These are phyloP conservation scores for Phortica okadai DNA, from an alignment of 2,888 invertebrate genomes.

Conservation along the genomic window DNA sequence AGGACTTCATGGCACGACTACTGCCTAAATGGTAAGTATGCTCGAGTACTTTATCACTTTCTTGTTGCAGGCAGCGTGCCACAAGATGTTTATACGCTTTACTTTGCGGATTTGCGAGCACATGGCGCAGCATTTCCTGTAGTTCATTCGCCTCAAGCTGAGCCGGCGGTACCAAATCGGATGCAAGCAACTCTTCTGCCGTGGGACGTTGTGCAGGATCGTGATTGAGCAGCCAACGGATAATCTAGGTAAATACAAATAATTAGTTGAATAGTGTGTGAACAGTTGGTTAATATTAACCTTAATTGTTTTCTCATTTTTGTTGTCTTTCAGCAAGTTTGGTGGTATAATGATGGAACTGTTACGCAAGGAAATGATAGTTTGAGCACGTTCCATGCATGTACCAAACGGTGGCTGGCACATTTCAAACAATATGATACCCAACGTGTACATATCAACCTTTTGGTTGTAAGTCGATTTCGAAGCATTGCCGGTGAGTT, in stretches of 20 bases:
- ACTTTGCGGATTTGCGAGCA: constrained; percentile 87
- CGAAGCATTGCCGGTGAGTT: constrained; percentile 83
- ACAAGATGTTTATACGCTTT: constrained; percentile 86
- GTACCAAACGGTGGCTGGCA: constrained; percentile 90
- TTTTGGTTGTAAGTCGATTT: constrained; percentile 91
- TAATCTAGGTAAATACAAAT: constrained; percentile 76
- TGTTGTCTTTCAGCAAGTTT: constrained; percentile 78
- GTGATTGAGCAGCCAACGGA: constrained; percentile 87
- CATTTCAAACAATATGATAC: constrained; percentile 98
- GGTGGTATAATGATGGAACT: constrained; percentile 84
- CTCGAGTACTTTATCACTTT: constrained; percentile 78
- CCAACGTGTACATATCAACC: constrained; percentile 91
- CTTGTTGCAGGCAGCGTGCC: constrained; percentile 74
- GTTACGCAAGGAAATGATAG: constrained; percentile 84
- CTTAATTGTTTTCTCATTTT: constrained; percentile 77
- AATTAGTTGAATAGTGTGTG: too few species aligned
- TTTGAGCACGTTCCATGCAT: constrained; percentile 91
- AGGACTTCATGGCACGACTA: constrained; percentile 70
- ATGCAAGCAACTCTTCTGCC: constrained; percentile 88
- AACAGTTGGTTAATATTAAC: constrained; percentile 72
- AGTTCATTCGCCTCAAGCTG: constrained; percentile 91
- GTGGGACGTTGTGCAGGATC: constrained; percentile 90
- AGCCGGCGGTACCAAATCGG: constrained; percentile 89
- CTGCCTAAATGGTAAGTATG: constrained; percentile 86
- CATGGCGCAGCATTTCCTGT: constrained; percentile 88